Evolutionary conservation across 2,888 invertebrate species (phyloP).

Genomic region (Parelbella ahira): DNA sequence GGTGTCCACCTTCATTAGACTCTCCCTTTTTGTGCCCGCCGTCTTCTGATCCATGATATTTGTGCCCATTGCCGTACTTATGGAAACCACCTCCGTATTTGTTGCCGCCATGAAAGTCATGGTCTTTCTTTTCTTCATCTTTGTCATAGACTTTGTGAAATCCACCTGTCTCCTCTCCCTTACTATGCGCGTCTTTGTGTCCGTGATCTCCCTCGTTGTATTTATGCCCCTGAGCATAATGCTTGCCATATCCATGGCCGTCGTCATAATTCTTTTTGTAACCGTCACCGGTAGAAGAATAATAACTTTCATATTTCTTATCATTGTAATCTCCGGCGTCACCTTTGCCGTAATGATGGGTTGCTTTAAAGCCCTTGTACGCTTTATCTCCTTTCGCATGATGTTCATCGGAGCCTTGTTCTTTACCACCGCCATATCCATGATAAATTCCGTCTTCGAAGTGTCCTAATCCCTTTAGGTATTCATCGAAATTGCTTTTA

Average conservation of each 20-base stretch:
- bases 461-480: slow-evolving; percentile 51
- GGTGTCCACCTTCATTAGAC: slow-evolving; percentile 73
- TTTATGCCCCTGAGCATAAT: slow-evolving; percentile 71
- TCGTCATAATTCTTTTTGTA: slow-evolving; percentile 75
- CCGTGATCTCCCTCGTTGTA: slow-evolving; percentile 77
- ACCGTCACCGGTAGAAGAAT: slow-evolving; percentile 71
- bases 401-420: slow-evolving; percentile 61
- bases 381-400: slow-evolving; percentile 75
- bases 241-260: slow-evolving; percentile 71
- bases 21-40: slow-evolving; percentile 78
- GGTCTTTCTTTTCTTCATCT: slow-evolving; percentile 86
- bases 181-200: slow-evolving; percentile 74
- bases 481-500: slow-evolving; percentile 52
- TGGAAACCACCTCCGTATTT: slow-evolving; percentile 74
- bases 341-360: slow-evolving; percentile 76
- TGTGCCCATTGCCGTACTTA: slow-evolving; percentile 77
- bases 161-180: slow-evolving; percentile 83
- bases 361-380: slow-evolving; percentile 70
- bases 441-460: slow-evolving; percentile 49
- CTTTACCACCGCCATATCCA: slow-evolving; percentile 59
- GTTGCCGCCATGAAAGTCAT: slow-evolving; percentile 83
- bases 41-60: slow-evolving; percentile 71
- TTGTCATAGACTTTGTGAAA: slow-evolving; percentile 85
- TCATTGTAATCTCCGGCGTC: slow-evolving; percentile 77
- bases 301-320: slow-evolving; percentile 74